Percentiles rank a stretch among this genome's conserved stretches.
Conservation (phyloP, 2,797 vertebrate genomes). For the Graptemys geographica region DNA sequence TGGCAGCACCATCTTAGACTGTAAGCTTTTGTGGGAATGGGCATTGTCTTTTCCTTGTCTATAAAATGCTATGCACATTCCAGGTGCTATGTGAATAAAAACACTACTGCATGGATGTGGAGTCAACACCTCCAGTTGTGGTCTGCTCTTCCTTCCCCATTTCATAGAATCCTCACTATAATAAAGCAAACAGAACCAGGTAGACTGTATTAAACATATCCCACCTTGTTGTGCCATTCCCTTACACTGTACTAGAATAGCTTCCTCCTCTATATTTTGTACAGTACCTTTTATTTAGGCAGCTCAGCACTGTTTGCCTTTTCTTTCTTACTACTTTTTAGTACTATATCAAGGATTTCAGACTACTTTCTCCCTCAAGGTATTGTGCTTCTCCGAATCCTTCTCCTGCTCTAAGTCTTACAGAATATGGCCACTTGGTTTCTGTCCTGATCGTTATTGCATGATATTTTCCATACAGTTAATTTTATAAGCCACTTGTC, state of each 20-base stretch:
- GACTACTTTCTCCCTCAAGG: neutral
- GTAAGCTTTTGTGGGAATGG: neutral
- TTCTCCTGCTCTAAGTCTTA: neutral
- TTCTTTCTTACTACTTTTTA: neutral
- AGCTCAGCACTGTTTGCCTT: neutral
- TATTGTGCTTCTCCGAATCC: neutral
- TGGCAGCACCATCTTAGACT: neutral
- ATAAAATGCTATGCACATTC: neutral
- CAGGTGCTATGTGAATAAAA: neutral
- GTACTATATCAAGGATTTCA: neutral
- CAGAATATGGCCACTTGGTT: neutral
- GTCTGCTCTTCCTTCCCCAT: neutral
- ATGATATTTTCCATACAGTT: neutral
- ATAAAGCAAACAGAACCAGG: neutral
- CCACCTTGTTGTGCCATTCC: rapidly evolving
- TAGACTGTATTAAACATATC: rapidly evolving
- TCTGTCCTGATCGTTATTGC: neutral
- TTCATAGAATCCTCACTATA: neutral
- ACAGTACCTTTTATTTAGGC: neutral
- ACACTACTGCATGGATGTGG: neutral
- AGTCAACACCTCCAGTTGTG: neutral
- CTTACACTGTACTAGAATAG: neutral
- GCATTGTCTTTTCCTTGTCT: neutral
- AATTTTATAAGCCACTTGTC: conserved; percentile 25
- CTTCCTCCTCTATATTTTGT: neutral